Conservation (phyloP, 2,113 vertebrate genomes). For the Cepphus grylle region DNA sequence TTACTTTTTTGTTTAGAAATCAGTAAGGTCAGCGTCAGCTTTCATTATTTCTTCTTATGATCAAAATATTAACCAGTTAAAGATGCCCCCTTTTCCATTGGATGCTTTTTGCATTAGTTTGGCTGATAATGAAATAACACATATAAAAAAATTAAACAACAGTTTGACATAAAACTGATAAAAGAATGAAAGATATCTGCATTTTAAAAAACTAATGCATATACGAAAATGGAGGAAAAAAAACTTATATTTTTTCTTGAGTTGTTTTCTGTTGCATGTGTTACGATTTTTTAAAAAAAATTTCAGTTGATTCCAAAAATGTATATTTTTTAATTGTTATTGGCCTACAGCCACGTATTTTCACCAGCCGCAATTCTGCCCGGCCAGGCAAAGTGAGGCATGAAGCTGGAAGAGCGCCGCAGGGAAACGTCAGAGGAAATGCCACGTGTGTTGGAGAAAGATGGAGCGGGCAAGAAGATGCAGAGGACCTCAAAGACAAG, state of each 20-base stretch:
- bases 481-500: not conserved
- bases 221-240: not conserved
- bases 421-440: not conserved
- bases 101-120: not conserved
- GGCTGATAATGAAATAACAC: not conserved
- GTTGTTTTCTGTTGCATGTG: not conserved
- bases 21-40: not conserved
- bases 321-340: not conserved
- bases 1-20: not conserved
- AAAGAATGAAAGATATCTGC: not conserved
- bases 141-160: not conserved
- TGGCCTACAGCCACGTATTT: not conserved
- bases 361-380: not conserved
- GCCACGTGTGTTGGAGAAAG: fast-evolving
- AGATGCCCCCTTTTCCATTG: not conserved
- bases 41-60: not conserved
- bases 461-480: not conserved
- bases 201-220: not conserved
- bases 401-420: not conserved
- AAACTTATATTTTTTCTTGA: not conserved
- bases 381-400: not conserved
- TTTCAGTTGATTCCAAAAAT: not conserved
- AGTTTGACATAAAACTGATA: not conserved
- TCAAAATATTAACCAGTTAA: not conserved
- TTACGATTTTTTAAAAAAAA: not conserved